Evolutionary conservation across 2,888 invertebrate species (phyloP), one percentile per base, ranked within the genome.

Genomic region (Catocala nupta): DNA sequence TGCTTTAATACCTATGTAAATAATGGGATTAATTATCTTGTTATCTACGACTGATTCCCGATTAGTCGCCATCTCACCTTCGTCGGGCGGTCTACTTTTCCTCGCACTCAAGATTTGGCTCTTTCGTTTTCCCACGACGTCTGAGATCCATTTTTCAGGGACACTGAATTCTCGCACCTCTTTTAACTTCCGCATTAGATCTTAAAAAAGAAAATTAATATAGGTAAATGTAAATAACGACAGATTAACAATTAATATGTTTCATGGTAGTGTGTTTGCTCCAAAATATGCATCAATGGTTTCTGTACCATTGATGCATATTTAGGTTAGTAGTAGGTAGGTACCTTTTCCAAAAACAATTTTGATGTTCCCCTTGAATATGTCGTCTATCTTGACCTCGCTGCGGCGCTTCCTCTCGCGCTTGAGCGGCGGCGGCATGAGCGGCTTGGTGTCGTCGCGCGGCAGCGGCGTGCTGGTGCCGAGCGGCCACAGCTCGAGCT

Each of bases 391-490:
- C 3, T 58, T 56, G 9, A 60, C 13, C 4, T 77, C 80, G 58
- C 71, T 80, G 33, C 75, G 77, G 3, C 89, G 72, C 69, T 90
- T 90, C n/a, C 86, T 73, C 12, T 80, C 80, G 25, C 44, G 76
- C 58, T 61, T 79, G 56, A 8, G 11, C 6, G 45, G 45, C 12
- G 45, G 45, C 12, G 45, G 45, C 0, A 36, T 1, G 5, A 12
- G 5, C 12, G 34, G 16, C 45, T 48, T n/a, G 63, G 59, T 25
- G 62, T 11, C 36, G 9, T 60, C 50, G 62, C 58, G 71, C 64
- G 59, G 66, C 62, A 57, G 65, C 16, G 71, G 59, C 57, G 70
- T 52, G 65, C 56, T 59, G 62, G 64, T 54, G 47, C 59, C 55
- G 45, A 55, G 62, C 51, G 53, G 25, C 25, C 25, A 3, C 25